A percentile compares a stretch with the other conserved stretches of the same genome.
Conservation (phyloP, 2,113 vertebrate genomes). For the Tringa solitaria region DNA sequence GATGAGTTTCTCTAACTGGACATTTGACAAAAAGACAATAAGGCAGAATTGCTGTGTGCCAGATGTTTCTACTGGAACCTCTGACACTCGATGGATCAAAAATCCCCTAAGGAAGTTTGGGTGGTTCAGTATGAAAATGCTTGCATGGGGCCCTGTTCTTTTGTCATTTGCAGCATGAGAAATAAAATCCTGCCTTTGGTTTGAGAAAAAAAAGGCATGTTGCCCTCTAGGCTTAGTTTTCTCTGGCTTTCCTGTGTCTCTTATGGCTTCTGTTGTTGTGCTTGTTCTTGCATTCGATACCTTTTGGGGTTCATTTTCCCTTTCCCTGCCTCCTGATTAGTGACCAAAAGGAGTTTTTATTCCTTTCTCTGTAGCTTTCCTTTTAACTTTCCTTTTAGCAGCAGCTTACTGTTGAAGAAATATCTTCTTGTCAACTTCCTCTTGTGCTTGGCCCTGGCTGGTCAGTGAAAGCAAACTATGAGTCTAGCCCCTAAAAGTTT, state of each 20-base stretch:
- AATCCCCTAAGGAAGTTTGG: constrained; percentile 7
- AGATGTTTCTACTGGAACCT: constrained; percentile 29
- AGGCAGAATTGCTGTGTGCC: background rate
- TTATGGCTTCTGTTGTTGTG: background rate
- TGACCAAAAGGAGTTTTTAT: background rate
- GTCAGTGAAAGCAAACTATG: background rate
- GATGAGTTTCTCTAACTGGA: constrained; percentile 1
- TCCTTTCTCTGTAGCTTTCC: background rate
- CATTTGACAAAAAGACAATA: constrained; percentile 3
- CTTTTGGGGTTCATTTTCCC: background rate
- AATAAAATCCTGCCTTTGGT: constrained; percentile 15
- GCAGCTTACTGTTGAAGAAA: background rate
- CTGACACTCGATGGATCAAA: background rate
- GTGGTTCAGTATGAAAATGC: background rate
- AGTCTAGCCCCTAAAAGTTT: background rate
- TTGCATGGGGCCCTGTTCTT: background rate
- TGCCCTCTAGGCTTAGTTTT: background rate
- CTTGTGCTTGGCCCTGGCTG: background rate
- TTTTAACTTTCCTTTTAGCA: background rate
- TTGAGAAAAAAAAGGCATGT: background rate
- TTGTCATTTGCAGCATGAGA: constrained; percentile 1
- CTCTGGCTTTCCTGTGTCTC: background rate
- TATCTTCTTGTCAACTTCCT: background rate
- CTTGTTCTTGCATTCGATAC: background rate
- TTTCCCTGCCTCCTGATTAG: background rate